Conservation (phyloP, 2,113 vertebrate species). For the Tragelaphus buxtoni region DNA sequence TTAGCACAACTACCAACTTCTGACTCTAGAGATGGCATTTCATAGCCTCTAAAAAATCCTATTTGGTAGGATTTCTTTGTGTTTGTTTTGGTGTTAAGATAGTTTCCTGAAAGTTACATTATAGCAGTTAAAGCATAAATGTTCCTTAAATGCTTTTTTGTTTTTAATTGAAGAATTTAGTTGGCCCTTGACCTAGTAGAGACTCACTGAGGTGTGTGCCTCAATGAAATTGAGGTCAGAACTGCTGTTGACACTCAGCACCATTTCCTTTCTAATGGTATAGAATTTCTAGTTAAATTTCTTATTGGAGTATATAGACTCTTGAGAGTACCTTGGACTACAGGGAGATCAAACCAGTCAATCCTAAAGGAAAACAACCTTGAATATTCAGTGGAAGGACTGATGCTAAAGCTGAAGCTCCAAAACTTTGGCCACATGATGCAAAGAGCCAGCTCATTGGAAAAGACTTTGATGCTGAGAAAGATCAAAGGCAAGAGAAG, state of each 20-base stretch:
- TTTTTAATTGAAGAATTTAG: constrained; percentile 4
- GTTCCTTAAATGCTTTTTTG: not conserved
- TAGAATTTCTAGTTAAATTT: constrained; percentile 74
- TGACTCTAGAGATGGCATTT: constrained; percentile 50
- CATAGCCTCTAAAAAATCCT: not conserved
- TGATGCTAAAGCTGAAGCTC: not conserved
- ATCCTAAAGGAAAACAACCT: not conserved
- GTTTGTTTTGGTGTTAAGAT: not conserved
- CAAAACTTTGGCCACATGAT: not conserved
- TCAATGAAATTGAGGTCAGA: not conserved
- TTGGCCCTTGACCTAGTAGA: not conserved
- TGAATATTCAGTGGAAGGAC: not conserved
- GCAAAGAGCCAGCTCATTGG: accelerated
- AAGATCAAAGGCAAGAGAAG: not conserved
- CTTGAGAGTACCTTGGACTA: not conserved
- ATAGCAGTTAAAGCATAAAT: not conserved
- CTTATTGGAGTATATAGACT: constrained; percentile 60
- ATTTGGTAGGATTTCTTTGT: constrained; percentile 1
- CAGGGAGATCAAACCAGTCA: not conserved
- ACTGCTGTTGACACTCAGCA: not conserved
- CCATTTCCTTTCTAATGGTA: constrained; percentile 62
- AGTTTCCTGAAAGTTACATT: constrained; percentile 16
- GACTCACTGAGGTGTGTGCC: not conserved
- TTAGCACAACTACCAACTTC: constrained; percentile 21
- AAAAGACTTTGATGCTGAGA: not conserved